Evolutionary conservation across 53 echinoderm and acorn worm genomes (phyloP).

Genomic region (Zoroaster sp.): DNA sequence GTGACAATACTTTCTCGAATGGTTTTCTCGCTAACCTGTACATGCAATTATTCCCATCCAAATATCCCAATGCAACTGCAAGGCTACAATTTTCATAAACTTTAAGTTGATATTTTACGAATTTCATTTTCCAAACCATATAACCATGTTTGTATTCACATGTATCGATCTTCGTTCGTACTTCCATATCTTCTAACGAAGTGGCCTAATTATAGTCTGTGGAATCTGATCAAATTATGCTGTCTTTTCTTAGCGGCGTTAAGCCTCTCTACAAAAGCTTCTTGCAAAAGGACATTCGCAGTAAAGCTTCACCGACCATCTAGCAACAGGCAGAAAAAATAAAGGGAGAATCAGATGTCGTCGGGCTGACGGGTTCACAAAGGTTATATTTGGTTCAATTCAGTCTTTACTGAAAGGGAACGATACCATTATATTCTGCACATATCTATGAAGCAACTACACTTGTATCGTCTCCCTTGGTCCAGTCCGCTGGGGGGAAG

Average conservation of each 20-base stretch:
- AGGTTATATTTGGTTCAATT: background rate
- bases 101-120: too few relatives aligned
- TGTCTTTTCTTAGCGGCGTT: background rate
- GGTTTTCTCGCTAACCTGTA: too few relatives aligned
- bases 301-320: background rate
- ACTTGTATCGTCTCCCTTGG: background rate
- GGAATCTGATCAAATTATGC: background rate
- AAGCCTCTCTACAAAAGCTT: background rate
- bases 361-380: background rate
- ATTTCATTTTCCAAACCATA: too few relatives aligned
- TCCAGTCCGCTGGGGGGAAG: background rate
- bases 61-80: too few relatives aligned
- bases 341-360: slow-evolving; percentile 11
- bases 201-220: background rate
- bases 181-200: background rate
- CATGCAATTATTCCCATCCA: too few relatives aligned
- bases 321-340: background rate
- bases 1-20: too few relatives aligned
- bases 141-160: too few relatives aligned
- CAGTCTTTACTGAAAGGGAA: background rate
- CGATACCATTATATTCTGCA: slow-evolving; percentile 6
- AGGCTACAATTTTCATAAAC: too few relatives aligned
- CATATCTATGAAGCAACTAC: background rate
- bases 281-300: background rate
- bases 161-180: background rate